Conservation (phyloP, 1,140 invertebrate species). For the Thalassaphorura encarpata region DNA sequence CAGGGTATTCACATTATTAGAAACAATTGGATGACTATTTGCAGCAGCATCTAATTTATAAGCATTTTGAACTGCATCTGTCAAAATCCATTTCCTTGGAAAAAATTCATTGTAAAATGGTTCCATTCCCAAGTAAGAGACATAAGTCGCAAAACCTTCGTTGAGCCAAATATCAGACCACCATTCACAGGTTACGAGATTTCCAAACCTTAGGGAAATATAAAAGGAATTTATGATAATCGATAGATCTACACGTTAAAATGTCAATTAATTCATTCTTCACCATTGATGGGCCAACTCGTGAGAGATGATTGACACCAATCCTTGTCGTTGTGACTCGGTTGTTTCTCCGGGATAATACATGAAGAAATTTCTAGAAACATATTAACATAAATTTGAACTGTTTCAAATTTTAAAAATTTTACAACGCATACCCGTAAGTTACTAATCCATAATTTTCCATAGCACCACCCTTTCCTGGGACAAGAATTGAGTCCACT, state of each 20-base stretch:
- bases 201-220: conserved; percentile 12
- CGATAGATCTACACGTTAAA: not conserved
- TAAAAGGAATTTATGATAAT: not conserved
- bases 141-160: conserved; percentile 47
- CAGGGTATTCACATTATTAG: not conserved
- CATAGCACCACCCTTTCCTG: conserved; percentile 17
- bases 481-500: conserved; percentile 16
- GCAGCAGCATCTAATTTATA: conserved; percentile 12
- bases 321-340: not conserved
- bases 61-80: conserved; percentile 4
- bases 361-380: not conserved
- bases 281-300: conserved; percentile 15
- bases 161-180: conserved; percentile 43
- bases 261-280: not conserved
- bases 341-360: conserved; percentile 1
- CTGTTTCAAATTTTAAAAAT: not conserved
- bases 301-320: conserved; percentile 6
- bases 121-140: conserved; percentile 35
- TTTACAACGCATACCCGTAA: conserved; percentile 8
- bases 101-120: conserved; percentile 14
- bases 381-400: not conserved
- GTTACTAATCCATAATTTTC: conserved; percentile 17
- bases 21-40: not conserved
- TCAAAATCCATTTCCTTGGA: conserved; percentile 6
- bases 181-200: conserved; percentile 14